Conservation (phyloP, 2,797 vertebrate genomes). For the Lophura swinhoii region DNA sequence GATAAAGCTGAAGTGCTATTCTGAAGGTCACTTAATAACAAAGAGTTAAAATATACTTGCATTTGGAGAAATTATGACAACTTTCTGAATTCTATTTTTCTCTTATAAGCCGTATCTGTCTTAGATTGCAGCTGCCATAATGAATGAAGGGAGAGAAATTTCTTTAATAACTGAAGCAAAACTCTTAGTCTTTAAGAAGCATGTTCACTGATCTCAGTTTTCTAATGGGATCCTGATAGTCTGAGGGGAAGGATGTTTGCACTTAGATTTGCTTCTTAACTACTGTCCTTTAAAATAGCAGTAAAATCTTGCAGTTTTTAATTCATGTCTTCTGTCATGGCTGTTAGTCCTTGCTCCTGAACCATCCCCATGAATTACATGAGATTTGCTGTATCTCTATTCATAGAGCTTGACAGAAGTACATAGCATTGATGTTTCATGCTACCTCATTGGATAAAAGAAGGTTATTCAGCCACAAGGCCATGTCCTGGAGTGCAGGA, state of each 20-base stretch:
- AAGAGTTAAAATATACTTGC: neutral
- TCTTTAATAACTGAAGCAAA: conserved; percentile 25
- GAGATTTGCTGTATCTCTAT: neutral
- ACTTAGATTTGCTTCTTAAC: neutral
- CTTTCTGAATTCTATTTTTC: neutral
- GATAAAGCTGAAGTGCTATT: neutral
- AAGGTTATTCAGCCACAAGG: neutral
- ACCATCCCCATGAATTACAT: neutral
- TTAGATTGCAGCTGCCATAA: neutral
- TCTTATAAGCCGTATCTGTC: neutral
- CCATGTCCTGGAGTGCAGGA: neutral
- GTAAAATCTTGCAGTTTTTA: neutral
- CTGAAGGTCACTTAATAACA: conserved; percentile 32
- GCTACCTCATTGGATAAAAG: neutral
- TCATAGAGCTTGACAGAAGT: neutral
- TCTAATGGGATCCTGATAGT: neutral
- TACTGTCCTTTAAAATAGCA: neutral
- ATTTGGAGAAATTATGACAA: neutral
- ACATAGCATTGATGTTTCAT: neutral
- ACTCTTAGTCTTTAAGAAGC: neutral
- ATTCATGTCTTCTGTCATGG: neutral
- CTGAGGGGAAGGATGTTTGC: neutral
- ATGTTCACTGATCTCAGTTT: neutral
- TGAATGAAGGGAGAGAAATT: neutral
- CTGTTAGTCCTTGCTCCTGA: neutral